phyloP scores from a whole-genome alignment of 1,140 invertebrate genomes.

The Theocolax elegans region DNA sequence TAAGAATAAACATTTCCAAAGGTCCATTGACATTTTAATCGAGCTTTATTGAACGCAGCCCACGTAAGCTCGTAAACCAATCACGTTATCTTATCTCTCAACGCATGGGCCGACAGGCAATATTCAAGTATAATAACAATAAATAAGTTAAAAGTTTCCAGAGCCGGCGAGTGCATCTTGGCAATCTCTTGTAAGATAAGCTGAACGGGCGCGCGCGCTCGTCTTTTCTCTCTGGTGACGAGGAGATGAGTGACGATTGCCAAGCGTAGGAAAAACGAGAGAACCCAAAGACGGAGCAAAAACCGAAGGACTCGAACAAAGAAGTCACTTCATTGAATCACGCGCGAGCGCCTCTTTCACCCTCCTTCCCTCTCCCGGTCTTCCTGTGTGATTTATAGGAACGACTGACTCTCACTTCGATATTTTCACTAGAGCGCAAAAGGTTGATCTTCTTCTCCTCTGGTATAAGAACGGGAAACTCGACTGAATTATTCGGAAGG shows the following conservation, averaged over 20 bases:
- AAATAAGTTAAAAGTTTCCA: slow-evolving; percentile 18
- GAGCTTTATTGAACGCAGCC: slow-evolving; percentile 1
- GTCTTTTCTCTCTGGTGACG: not conserved
- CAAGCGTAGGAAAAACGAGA: slow-evolving; percentile 30
- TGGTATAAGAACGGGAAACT: slow-evolving; percentile 4
- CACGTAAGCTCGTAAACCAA: too few relatives aligned
- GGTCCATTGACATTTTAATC: slow-evolving; percentile 17
- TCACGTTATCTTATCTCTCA: slow-evolving; percentile 2
- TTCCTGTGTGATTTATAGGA: not conserved
- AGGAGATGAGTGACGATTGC: slow-evolving; percentile 6
- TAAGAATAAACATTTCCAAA: slow-evolving; percentile 11
- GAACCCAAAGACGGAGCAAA: slow-evolving; percentile 47
- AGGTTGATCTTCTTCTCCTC: too few relatives aligned
- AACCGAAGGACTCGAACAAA: slow-evolving; percentile 54
- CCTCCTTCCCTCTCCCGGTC: slow-evolving; percentile 42
- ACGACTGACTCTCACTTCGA: not conserved
- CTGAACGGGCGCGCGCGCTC: too few relatives aligned
- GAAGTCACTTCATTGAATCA: slow-evolving; percentile 60
- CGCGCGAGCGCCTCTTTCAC: too few relatives aligned
- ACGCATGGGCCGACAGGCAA: not conserved
- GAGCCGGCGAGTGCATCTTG: too few relatives aligned
- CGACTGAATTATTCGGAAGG: slow-evolving; percentile 59
- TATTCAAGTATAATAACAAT: slow-evolving; percentile 1
- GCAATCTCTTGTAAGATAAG: slow-evolving; percentile 7
- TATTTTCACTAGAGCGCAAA: too few relatives aligned